Evolutionary conservation across 2,888 invertebrate genomes (phyloP).

Genomic region (Synergus umbraculus): DNA sequence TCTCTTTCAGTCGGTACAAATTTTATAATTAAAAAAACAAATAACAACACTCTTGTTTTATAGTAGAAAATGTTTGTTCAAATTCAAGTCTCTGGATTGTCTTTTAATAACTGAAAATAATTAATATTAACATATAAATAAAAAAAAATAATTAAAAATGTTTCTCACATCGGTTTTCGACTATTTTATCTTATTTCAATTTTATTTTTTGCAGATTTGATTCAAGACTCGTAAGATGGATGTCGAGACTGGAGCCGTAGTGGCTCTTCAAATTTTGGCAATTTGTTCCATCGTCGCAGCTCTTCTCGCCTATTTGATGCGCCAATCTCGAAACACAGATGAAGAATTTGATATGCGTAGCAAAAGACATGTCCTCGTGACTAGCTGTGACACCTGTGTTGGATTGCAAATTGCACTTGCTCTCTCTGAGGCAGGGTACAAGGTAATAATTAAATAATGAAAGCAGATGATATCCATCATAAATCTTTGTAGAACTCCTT

Average conservation of each 20-base stretch:
- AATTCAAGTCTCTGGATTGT: too few species aligned
- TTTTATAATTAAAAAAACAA: too few species aligned
- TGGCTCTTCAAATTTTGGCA: conserved; percentile 89
- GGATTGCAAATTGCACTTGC: conserved; percentile 84
- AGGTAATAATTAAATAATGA: conserved; percentile 62
- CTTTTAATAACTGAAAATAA: too few species aligned
- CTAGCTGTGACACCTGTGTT: conserved; percentile 88
- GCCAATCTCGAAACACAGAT: conserved; percentile 82
- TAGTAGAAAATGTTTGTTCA: background rate
- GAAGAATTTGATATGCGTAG: conserved; percentile 80
- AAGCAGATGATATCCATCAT: background rate
- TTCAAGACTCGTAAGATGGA: conserved; percentile 81
- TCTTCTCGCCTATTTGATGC: conserved; percentile 86
- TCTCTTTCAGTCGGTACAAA: background rate
- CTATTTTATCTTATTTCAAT: background rate
- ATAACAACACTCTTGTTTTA: too few species aligned
- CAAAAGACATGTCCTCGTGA: conserved; percentile 87
- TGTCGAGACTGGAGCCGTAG: conserved; percentile 87
- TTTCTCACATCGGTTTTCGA: background rate
- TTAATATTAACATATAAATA: too few species aligned
- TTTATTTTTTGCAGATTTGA: conserved; percentile 41
- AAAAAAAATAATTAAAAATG: too few species aligned
- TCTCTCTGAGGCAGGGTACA: conserved; percentile 71
- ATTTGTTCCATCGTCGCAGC: conserved; percentile 91
- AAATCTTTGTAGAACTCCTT: conserved; percentile 36